A percentile compares a stretch with the other conserved stretches of the same genome.
phyloP scores from a whole-genome alignment of 2,797 vertebrate species.

The Sebastes iracundus region DNA sequence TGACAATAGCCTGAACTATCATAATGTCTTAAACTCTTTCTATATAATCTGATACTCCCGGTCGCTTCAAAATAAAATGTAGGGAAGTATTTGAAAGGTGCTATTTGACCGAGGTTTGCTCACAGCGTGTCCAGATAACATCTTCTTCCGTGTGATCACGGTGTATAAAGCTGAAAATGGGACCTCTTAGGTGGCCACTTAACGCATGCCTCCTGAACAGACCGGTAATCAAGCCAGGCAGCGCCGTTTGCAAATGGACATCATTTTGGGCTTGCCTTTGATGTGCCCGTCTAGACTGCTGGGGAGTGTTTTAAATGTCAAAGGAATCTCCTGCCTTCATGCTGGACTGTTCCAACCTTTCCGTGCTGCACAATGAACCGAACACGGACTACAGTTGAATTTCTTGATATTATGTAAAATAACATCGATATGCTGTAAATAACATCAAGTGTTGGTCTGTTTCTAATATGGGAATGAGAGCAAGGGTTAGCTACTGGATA shows the following conservation, averaged over 20 bases:
- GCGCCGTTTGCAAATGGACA: constrained; percentile 47
- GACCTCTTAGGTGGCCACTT: constrained; percentile 53
- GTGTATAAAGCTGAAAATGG: constrained; percentile 37
- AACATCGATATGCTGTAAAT: constrained; percentile 38
- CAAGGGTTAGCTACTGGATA: constrained; percentile 32
- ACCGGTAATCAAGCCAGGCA: constrained; percentile 57
- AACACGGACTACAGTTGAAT: constrained; percentile 22
- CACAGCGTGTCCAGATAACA: constrained; percentile 15
- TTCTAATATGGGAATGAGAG: constrained; percentile 6
- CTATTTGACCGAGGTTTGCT: constrained; percentile 14
- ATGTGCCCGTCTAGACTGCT: constrained; percentile 54
- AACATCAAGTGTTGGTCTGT: constrained; percentile 21
- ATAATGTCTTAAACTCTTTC: not conserved
- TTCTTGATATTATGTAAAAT: constrained; percentile 59
- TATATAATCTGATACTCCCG: not conserved
- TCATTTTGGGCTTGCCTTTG: constrained; percentile 61
- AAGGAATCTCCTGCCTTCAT: constrained; percentile 27
- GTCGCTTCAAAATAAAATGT: not conserved
- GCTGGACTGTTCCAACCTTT: constrained; percentile 43
- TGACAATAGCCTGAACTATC: not conserved
- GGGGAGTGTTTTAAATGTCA: constrained; percentile 66
- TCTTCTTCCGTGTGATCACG: constrained; percentile 22
- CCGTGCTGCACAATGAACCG: constrained; percentile 12
- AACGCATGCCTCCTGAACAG: constrained; percentile 49
- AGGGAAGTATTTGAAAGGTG: not conserved